Evolutionary conservation across 1,140 invertebrate species (phyloP), one percentile per base, ranked within the genome.

Genomic region (Camponotus floridanus): DNA sequence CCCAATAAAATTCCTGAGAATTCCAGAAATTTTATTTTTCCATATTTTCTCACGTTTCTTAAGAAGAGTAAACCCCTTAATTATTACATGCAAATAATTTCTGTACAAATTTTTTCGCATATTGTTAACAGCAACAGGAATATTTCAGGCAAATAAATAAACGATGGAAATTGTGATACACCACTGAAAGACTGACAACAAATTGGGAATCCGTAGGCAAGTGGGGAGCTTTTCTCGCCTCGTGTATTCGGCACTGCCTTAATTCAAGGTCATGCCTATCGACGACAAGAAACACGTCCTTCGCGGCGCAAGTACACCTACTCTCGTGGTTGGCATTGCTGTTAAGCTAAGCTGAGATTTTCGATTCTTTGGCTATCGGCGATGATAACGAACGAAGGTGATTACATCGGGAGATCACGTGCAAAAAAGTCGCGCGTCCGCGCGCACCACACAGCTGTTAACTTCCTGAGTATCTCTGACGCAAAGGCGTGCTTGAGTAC

Each of bases 301-400:
- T 74, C 26, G n/a, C 45, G 33, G 31, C 3, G 11, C 67, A 71
- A 51, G 7, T 42, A 45, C 39, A 83, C 79, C 55, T 83, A 83
- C 79, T 83, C 68, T 83, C 57, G 78, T 70, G 26, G 21, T 59
- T 18, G 79, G 55, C 79, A 83, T 83, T 31, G 57, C 4, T 51
- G 18, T 39, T 76, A 51, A 51, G 4, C 48, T 74, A 42, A 57
- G 21, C n/a, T 48, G 26, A 45, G 13, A 48, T 21, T 33, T 39
- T 68, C 36, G 71, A 18, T 74, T 73, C 4, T 42, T 21, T 13
- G 3, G 39, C 26, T 74, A 83, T 83, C 71, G 33, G 42, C 7
- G n/a, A 55, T 36, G 33, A 18, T 11, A 26, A 26, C 48, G 45
- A 18, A 51, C 15, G 13, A 6, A 45, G 6, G 21, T 8, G 73